Percentiles rank a stretch among this genome's conserved stretches.
These are phyloP conservation scores for Cephus nigrinus DNA, from an alignment of 2,888 invertebrate genomes.

Conservation along the genomic window DNA sequence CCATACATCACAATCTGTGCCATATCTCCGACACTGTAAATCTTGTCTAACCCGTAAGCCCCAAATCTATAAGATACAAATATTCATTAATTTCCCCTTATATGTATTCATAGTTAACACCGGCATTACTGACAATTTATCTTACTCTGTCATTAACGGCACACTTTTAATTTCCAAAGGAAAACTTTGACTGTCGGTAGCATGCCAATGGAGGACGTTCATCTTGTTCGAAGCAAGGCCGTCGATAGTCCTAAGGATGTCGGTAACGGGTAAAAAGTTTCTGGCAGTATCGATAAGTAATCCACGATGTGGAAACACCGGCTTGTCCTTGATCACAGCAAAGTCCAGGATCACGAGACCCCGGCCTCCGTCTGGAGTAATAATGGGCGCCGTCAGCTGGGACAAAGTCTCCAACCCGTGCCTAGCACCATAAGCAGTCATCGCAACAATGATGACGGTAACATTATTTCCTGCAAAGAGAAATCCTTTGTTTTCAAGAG, in stretches of 20 bases:
- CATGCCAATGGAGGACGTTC: slow-evolving; percentile 95
- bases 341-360: slow-evolving; percentile 73
- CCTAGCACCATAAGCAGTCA: slow-evolving; percentile 78
- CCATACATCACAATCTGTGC: slow-evolving; percentile 80
- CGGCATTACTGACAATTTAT: not conserved
- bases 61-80: slow-evolving; percentile 71
- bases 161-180: slow-evolving; percentile 82
- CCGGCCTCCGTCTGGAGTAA: slow-evolving; percentile 50
- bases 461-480: slow-evolving; percentile 66
- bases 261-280: slow-evolving; percentile 82
- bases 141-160: slow-evolving; percentile 72
- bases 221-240: slow-evolving; percentile 90
- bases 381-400: slow-evolving; percentile 71
- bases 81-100: not conserved
- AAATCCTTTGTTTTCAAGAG: slow-evolving; percentile 4
- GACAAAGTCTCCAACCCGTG: slow-evolving; percentile 82
- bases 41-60: slow-evolving; percentile 76
- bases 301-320: slow-evolving; percentile 86
- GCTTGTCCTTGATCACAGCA: slow-evolving; percentile 80
- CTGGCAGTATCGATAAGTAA: slow-evolving; percentile 89
- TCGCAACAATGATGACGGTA: slow-evolving; percentile 70
- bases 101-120: not conserved
- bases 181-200: slow-evolving; percentile 92
- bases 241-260: slow-evolving; percentile 79
- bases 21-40: slow-evolving; percentile 77